A percentile compares a stretch with the other conserved stretches of the same genome.
Evolutionary conservation across 2,797 vertebrate genomes (phyloP).

Genomic region (Sarcoramphus papa): DNA sequence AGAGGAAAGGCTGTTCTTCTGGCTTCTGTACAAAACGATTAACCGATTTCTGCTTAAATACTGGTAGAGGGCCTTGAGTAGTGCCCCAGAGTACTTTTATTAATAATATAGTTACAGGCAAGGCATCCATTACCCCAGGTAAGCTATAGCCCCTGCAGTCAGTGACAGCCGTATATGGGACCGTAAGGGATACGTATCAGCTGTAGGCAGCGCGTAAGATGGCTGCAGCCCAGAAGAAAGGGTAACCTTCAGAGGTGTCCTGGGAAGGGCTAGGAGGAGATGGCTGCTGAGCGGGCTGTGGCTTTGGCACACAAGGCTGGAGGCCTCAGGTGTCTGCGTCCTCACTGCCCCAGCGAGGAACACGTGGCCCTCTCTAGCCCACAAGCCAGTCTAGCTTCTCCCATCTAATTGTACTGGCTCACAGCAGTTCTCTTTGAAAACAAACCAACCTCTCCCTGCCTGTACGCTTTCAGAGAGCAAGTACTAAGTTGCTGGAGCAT

Average conservation of each 20-base stretch:
- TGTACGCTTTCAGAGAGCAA: neutral
- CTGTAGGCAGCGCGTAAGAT: fast-evolving
- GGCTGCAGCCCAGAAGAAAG: neutral
- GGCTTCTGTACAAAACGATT: neutral
- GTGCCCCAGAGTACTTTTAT: neutral
- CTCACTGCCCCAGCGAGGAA: neutral
- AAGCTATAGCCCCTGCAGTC: neutral
- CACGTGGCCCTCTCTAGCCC: neutral
- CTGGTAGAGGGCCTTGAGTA: neutral
- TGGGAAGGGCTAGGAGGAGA: neutral
- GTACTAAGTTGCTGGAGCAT: neutral
- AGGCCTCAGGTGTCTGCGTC: fast-evolving
- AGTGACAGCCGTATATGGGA: fast-evolving
- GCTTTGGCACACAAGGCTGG: neutral
- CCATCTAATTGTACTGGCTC: neutral
- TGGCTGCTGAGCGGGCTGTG: neutral
- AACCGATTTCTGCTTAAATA: neutral
- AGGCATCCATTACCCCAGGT: neutral
- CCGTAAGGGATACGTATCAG: fast-evolving
- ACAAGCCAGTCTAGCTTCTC: neutral
- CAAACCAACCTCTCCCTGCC: neutral
- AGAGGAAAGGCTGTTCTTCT: neutral
- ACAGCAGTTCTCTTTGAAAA: neutral
- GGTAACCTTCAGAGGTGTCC: neutral
- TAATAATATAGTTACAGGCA: neutral